phyloP scores from a whole-genome alignment of 2,113 vertebrate genomes.

The Peromyscus maniculatus region DNA sequence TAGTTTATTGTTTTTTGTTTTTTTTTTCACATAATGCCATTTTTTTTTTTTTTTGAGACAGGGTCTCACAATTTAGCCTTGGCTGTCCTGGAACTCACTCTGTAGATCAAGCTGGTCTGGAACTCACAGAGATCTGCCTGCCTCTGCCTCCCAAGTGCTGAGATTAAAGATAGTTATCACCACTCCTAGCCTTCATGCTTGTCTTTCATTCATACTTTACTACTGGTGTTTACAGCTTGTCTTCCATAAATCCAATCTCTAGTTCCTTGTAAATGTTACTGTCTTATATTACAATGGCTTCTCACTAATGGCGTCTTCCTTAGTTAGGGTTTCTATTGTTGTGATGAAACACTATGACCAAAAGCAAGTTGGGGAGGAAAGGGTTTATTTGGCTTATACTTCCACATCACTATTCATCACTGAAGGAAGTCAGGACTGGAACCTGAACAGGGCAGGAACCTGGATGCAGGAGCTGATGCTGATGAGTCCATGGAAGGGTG shows the following conservation, averaged over 20 bases:
- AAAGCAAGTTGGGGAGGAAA: background rate
- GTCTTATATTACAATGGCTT: conserved; percentile 7
- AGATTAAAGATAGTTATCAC: background rate
- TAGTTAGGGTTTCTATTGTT: background rate
- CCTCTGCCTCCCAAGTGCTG: background rate
- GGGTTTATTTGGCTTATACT: background rate
- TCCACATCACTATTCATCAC: background rate
- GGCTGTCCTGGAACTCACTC: background rate
- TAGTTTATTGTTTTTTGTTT: background rate
- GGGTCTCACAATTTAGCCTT: background rate
- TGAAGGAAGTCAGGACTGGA: background rate
- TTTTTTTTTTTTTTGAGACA: background rate
- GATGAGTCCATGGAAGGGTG: background rate
- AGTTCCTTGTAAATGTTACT: conserved; percentile 16
- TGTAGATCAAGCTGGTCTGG: background rate
- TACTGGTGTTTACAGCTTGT: conserved; percentile 29
- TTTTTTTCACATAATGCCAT: background rate
- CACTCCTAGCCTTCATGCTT: background rate
- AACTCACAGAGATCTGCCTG: background rate
- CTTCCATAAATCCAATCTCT: conserved; percentile 23
- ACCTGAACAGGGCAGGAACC: background rate
- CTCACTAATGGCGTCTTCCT: background rate
- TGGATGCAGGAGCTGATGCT: background rate
- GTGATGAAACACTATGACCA: background rate
- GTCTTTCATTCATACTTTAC: background rate